Conservation (phyloP, 2,113 vertebrate genomes). For the Melanocharis versteri region DNA sequence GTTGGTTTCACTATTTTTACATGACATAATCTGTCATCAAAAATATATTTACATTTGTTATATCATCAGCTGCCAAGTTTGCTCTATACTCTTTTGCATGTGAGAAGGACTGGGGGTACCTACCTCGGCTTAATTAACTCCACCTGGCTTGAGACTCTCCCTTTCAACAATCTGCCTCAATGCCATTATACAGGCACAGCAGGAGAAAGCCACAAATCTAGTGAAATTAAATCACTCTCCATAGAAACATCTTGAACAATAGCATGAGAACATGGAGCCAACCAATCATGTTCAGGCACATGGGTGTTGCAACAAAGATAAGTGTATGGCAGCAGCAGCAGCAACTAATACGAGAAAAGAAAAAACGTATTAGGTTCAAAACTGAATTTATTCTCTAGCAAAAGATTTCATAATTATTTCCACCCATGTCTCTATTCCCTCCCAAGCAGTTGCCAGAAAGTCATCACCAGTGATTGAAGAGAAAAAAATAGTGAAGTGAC, state of each 20-base stretch:
- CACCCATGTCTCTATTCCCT: background rate
- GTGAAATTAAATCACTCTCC: constrained; percentile 69
- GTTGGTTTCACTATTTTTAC: background rate
- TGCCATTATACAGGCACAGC: constrained; percentile 60
- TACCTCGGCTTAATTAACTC: constrained; percentile 65
- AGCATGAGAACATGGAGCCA: constrained; percentile 39
- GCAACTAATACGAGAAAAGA: background rate
- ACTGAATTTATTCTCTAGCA: background rate
- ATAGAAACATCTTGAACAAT: constrained; percentile 69
- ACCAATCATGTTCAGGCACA: constrained; percentile 23
- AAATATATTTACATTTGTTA: constrained; percentile 33
- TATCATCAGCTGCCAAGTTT: constrained; percentile 7
- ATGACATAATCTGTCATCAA: constrained; percentile 48
- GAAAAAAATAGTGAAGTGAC: background rate
- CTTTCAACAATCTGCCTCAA: constrained; percentile 61
- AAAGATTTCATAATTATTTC: background rate
- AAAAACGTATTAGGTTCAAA: background rate
- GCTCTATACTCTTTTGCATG: background rate
- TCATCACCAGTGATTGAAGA: background rate
- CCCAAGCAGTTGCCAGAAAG: background rate
- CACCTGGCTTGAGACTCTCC: constrained; percentile 55
- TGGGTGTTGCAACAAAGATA: constrained; percentile 37
- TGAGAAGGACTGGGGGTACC: background rate
- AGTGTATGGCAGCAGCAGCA: background rate
- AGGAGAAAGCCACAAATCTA: constrained; percentile 67